A percentile compares a stretch with the other conserved stretches of the same genome.
Evolutionary conservation across 2,113 vertebrate species (phyloP).

Genomic region (Ciconia stormi): DNA sequence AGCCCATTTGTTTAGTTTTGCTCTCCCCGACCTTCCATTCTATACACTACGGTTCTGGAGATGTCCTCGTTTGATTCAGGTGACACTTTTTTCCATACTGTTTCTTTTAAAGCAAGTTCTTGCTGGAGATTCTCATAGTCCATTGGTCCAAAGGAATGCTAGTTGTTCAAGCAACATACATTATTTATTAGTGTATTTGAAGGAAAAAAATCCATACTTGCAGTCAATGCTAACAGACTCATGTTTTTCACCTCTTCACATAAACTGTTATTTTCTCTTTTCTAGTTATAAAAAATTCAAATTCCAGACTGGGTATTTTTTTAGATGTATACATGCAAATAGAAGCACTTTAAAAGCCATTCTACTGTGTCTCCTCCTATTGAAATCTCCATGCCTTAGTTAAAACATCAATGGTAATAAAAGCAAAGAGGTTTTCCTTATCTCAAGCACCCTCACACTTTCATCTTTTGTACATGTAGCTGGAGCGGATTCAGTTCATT

Average conservation of each 20-base stretch:
- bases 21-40: constrained; percentile 90
- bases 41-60: constrained; percentile 98
- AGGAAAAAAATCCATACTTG: constrained; percentile 71
- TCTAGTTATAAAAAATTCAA: neutral
- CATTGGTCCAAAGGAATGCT: constrained; percentile 90
- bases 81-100: constrained; percentile 96
- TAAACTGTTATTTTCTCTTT: neutral
- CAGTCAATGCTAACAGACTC: constrained; percentile 70
- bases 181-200: constrained; percentile 87
- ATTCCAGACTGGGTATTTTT: neutral
- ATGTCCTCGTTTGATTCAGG: constrained; percentile 93
- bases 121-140: constrained; percentile 98
- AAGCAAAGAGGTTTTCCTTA: neutral
- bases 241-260: constrained; percentile 41
- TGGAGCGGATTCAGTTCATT: neutral
- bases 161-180: constrained; percentile 95
- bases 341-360: neutral
- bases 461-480: neutral
- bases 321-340: neutral
- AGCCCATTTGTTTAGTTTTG: constrained; percentile 75
- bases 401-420: neutral
- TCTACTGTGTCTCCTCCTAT: neutral
- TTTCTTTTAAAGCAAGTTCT: constrained; percentile 97
- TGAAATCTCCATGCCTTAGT: neutral
- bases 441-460: neutral